phyloP scores from a whole-genome alignment of 2,888 invertebrate species.

The Gastracanthus pulcherrimus region DNA sequence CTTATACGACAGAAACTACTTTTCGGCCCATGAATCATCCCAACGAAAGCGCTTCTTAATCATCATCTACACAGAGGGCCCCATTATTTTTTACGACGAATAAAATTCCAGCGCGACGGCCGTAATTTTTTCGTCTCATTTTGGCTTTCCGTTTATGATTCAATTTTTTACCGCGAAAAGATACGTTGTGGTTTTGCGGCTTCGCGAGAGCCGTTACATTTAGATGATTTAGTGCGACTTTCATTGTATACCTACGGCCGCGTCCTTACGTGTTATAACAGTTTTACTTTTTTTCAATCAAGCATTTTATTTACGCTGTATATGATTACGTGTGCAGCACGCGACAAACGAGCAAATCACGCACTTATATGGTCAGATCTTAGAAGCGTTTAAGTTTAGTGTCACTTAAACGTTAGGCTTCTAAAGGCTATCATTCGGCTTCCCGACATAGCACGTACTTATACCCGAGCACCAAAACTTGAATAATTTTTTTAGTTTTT shows the following conservation, averaged over 20 bases:
- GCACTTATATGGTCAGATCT: too few relatives aligned
- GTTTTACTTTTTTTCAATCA: background rate
- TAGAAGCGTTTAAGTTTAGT: too few relatives aligned
- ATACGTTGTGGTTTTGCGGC: conserved; percentile 57
- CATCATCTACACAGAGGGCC: conserved; percentile 32
- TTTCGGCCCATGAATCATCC: conserved; percentile 45
- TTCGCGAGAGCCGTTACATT: conserved; percentile 49
- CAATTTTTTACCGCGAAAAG: conserved; percentile 56
- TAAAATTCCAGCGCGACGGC: background rate
- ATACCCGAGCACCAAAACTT: background rate
- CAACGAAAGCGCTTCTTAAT: conserved; percentile 50
- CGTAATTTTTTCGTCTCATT: conserved; percentile 47
- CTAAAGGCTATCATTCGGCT: too few relatives aligned
- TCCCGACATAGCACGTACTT: background rate
- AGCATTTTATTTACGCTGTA: conserved; percentile 12
- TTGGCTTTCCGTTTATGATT: conserved; percentile 51
- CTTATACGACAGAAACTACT: conserved; percentile 38
- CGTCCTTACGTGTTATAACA: too few relatives aligned
- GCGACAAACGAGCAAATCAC: background rate
- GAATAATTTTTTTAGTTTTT: too few relatives aligned
- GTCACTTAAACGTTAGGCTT: too few relatives aligned
- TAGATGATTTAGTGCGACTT: conserved; percentile 57
- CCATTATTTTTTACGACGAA: conserved; percentile 24
- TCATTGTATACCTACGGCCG: conserved; percentile 36
- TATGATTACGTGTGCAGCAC: background rate